Evolutionary conservation across 2,888 invertebrate genomes (phyloP), one percentile per base, ranked within the genome.

Genomic region (Hipparchia semele): DNA sequence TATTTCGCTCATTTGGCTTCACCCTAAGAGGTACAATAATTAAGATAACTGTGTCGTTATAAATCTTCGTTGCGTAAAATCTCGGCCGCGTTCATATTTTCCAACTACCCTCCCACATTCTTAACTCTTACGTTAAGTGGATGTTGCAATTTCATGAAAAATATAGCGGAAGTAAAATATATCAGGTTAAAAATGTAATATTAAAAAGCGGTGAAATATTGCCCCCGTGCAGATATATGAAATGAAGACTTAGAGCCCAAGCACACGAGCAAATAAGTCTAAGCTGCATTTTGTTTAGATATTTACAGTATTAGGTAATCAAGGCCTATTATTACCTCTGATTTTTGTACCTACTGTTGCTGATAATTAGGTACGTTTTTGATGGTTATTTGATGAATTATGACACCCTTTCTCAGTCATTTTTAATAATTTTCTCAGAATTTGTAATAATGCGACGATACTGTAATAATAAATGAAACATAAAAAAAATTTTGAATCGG

Each of bases 21-120:
- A 49, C 49, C 49, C 49, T 23, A 23, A 65, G 65, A 51, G 12
- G 33, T 33, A 33, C 39, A 70, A 61, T 76, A 77, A 79, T 79
- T 79, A 79, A 80, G 80, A 83, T 85, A 87, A 87, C 87, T 86
- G 84, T 79, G 54, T 81, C 80, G 79, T 79, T 86, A 89, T 91
- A 90, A 90, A 90, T 91, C 89, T 89, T 90, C 86, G 89, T 91
- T 90, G 89, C 82, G 80, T 83, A 86, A 87, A 88, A 86, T 84
- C 87, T 80, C 79, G 80, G 81, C 82, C 81, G 86, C 82, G 84
- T 86, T 89, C 88, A 89, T 91, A 90, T 89, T 90, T 77, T 84
- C 86, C 83, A 84, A 81, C 83, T 87, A 87, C 86, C 45, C 86
- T 85, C 87, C 87, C 89, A 87, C 86, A 88, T 82, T 86, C 84